A percentile compares a stretch with the other conserved stretches of the same genome.
These are phyloP conservation scores for Drosophila sucinea DNA, from an alignment of 1,140 invertebrate genomes.

Conservation along the genomic window DNA sequence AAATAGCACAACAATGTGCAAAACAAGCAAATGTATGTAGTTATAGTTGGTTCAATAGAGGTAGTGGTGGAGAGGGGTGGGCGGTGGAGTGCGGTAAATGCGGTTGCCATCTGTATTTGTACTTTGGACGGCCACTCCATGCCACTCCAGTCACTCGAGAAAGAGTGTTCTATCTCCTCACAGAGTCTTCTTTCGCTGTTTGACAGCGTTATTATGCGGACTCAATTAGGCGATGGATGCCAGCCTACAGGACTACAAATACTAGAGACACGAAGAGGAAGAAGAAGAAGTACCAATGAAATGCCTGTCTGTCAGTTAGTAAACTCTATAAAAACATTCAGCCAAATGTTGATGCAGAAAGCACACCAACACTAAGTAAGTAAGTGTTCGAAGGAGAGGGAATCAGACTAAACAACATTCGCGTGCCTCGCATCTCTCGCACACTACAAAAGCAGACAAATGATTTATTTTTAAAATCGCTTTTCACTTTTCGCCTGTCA, in stretches of 20 bases:
- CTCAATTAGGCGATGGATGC: conserved; percentile 59
- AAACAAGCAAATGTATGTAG: conserved; percentile 57
- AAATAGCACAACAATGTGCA: conserved; percentile 77
- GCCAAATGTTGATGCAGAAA: conserved; percentile 41
- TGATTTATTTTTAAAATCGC: conserved; percentile 74
- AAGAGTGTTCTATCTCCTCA: conserved; percentile 8
- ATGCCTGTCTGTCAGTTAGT: conserved; percentile 60
- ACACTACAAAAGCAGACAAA: conserved; percentile 34
- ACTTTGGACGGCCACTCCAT: conserved; percentile 12
- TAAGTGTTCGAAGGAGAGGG: conserved; percentile 31
- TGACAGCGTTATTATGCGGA: conserved; percentile 72
- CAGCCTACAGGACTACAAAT: conserved; percentile 1
- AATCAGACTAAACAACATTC: conserved; percentile 49
- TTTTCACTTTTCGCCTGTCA: conserved; percentile 47
- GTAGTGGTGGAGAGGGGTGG: conserved; percentile 12
- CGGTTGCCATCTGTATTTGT: conserved; percentile 59
- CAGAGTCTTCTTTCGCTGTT: not conserved
- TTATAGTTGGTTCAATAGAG: not conserved
- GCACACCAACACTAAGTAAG: conserved; percentile 27
- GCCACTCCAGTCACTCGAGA: not conserved
- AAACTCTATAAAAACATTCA: conserved; percentile 54
- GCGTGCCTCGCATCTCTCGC: conserved; percentile 46
- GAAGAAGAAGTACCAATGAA: conserved; percentile 36
- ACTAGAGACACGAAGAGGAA: conserved; percentile 25
- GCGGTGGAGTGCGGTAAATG: not conserved